Percentiles rank a stretch among this genome's conserved stretches.
Conservation (phyloP, 1,140 invertebrate species). For the Pogonognathellus flavescens region DNA sequence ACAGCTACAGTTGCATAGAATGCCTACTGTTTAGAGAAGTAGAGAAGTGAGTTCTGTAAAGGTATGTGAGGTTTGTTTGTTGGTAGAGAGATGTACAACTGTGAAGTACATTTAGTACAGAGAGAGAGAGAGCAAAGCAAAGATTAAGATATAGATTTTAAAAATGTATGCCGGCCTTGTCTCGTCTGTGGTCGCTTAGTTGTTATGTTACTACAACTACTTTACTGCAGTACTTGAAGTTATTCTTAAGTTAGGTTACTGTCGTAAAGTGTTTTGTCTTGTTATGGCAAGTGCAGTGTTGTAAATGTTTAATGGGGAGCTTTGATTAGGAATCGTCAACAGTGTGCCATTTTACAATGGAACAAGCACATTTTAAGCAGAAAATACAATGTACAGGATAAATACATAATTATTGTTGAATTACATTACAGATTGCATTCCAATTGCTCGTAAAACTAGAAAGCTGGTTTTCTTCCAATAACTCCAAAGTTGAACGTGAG, state of each 20-base stretch:
- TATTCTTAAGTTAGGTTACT: not conserved
- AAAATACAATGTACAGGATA: slow-evolving; percentile 36
- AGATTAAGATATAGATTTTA: too few species aligned
- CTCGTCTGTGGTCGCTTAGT: too few species aligned
- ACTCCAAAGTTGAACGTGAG: slow-evolving; percentile 46
- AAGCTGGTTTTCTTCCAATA: slow-evolving; percentile 45
- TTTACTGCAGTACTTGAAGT: not conserved
- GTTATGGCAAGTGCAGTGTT: not conserved
- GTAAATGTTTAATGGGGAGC: slow-evolving; percentile 8
- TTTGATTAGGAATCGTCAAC: not conserved
- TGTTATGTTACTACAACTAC: too few species aligned
- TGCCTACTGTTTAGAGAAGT: too few species aligned
- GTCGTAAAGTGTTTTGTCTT: slow-evolving; percentile 23
- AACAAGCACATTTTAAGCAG: slow-evolving; percentile 17
- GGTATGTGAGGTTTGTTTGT: too few species aligned
- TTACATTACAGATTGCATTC: slow-evolving; percentile 50
- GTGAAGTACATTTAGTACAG: too few species aligned
- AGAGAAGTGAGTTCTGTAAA: too few species aligned
- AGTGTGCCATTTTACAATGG: slow-evolving; percentile 15
- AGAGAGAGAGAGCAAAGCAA: too few species aligned
- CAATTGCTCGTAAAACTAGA: slow-evolving; percentile 48
- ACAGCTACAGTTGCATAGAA: too few species aligned
- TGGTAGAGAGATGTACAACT: too few species aligned
- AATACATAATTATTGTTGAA: slow-evolving; percentile 48
- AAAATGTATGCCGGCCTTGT: too few species aligned